phyloP scores from a whole-genome alignment of 2,797 vertebrate species.

The Pyrrhura leucotis region DNA sequence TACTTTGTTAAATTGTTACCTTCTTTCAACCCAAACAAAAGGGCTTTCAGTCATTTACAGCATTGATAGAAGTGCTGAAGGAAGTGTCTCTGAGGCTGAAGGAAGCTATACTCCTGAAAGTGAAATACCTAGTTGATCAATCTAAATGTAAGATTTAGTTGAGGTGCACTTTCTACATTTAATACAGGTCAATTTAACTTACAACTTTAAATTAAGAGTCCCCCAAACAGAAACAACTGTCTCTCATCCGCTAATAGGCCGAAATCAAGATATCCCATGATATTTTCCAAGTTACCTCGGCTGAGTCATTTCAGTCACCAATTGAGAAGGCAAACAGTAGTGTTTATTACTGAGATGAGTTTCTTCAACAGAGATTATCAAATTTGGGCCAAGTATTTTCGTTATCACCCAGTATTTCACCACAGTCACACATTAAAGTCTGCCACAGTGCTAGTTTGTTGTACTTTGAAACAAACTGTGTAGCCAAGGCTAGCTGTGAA shows the following conservation, averaged over 20 bases:
- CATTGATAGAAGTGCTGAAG: background rate
- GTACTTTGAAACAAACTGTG: background rate
- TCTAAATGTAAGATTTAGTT: background rate
- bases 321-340: background rate
- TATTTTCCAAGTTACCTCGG: background rate
- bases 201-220: background rate
- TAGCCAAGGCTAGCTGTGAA: conserved; percentile 32
- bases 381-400: conserved; percentile 14
- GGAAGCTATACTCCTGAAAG: background rate
- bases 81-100: background rate
- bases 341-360: background rate
- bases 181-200: background rate
- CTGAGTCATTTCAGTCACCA: background rate
- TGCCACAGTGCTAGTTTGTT: background rate
- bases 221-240: background rate
- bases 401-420: background rate
- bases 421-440: background rate
- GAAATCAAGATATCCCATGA: background rate
- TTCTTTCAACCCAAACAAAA: background rate
- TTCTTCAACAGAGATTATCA: background rate
- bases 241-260: background rate
- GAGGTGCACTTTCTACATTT: background rate
- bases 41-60: background rate
- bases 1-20: background rate
- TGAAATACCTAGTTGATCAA: background rate